phyloP scores from a whole-genome alignment of 2,888 invertebrate genomes.

The Villa cingulata region DNA sequence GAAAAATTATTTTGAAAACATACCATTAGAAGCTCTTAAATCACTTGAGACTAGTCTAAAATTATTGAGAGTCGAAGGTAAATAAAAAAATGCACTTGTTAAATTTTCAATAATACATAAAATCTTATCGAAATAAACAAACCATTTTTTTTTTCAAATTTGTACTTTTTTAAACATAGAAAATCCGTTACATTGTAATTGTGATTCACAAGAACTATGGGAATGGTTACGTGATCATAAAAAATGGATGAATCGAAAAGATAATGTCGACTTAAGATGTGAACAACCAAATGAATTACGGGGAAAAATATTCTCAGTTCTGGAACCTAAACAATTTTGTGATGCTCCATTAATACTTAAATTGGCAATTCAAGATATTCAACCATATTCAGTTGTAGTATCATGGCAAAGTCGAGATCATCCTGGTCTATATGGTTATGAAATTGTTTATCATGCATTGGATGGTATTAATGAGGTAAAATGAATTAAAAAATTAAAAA shows the following conservation, averaged over 20 bases:
- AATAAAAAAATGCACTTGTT: too few relatives aligned
- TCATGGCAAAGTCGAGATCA: slow-evolving; percentile 85
- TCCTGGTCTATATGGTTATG: slow-evolving; percentile 69
- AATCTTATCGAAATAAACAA: too few relatives aligned
- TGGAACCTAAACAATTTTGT: slow-evolving; percentile 67
- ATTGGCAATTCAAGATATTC: slow-evolving; percentile 76
- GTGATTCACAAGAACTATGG: slow-evolving; percentile 82
- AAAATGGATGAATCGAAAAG: slow-evolving; percentile 39
- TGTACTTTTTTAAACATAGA: slow-evolving; percentile 39
- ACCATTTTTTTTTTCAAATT: too few relatives aligned
- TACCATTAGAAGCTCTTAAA: slow-evolving; percentile 62
- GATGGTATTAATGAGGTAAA: slow-evolving; percentile 45
- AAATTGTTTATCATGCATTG: slow-evolving; percentile 67
- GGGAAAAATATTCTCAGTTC: slow-evolving; percentile 59
- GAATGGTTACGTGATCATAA: slow-evolving; percentile 83
- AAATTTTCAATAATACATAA: too few relatives aligned
- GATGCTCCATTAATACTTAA: slow-evolving; percentile 69
- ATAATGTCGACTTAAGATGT: slow-evolving; percentile 49
- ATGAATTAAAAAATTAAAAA: background rate
- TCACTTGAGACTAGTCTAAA: slow-evolving; percentile 72
- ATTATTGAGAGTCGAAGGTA: slow-evolving; percentile 67
- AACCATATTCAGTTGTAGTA: slow-evolving; percentile 72
- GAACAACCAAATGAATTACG: slow-evolving; percentile 71
- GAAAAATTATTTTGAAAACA: slow-evolving; percentile 66
- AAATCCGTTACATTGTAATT: slow-evolving; percentile 80